Base-by-base conservation (phyloP, 2,888 invertebrate species). In the Pseudococcus jackbeardsleyi region DNA sequence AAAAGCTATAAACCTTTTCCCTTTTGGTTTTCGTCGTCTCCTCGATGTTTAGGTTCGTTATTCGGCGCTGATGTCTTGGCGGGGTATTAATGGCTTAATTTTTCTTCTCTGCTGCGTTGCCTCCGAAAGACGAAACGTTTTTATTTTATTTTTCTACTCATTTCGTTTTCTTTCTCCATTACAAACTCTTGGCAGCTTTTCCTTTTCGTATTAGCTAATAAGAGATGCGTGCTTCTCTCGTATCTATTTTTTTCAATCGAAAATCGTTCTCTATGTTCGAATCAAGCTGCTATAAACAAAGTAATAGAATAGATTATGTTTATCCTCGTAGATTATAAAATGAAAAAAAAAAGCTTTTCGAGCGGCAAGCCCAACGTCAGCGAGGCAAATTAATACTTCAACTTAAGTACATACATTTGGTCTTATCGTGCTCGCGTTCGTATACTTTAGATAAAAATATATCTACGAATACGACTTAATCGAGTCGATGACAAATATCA, bases 1-100 rank as follows among this genome's bases (percentile, higher is more conserved):
- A 79, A 87, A 86, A 86, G 72, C 86, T 79, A 79, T 79, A 79
- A 79, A 79, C 79, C 39, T 39, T 79, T 79, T 79, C 79, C 79
- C 79, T 72, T 72, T 33, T 33, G 68, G 68, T 72, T 72, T 72
- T 26, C 68, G 68, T 72, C 15, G 79, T 42, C 79, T 79, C 79
- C 26, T 33, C 26, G 79, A 22, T 42, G 79, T 42, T 79, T 79
- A 39, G 79, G 42, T 79, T 79, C 79, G 79, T 79, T 79, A 42
- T 42, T 79, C 42, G 26, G 26, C 26, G 26, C 26, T 42, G 79
- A 42, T 79, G 79, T 72, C 68, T 72, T 72, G 68, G 68, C 68
- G 68, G 59, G 59, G 68, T 72, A 72, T 72, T 72, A 72, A 72
- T 72, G 68, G 68, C 68, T 72, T 72, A 72, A 72, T 72, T 72